Percentiles rank a stretch among this genome's conserved stretches.
These are phyloP conservation scores for Rana temporaria DNA, from an alignment of 2,113 vertebrate species.

Conservation along the genomic window DNA sequence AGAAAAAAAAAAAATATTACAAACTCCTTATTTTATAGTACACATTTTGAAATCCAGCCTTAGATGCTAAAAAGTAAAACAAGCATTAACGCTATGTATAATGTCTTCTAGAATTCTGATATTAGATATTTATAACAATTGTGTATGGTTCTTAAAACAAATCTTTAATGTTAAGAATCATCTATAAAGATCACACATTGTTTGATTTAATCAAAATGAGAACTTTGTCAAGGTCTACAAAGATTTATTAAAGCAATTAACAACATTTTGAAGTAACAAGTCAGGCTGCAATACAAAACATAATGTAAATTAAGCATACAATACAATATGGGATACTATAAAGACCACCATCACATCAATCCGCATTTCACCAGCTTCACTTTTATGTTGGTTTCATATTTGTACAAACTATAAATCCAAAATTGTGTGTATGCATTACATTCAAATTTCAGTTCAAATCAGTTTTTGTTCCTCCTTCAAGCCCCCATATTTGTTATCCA, in stretches of 20 bases:
- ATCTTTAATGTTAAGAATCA: not conserved
- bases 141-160: not conserved
- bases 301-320: too few species aligned
- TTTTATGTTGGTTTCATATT: constrained; percentile 50
- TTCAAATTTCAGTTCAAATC: constrained; percentile 62
- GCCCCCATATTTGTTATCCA: constrained; percentile 70
- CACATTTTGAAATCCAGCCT: not conserved
- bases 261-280: not conserved
- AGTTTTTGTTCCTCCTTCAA: constrained; percentile 61
- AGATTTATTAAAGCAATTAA: not conserved
- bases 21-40: not conserved
- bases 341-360: constrained; percentile 4
- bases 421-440: constrained; percentile 57
- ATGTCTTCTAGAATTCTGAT: constrained; percentile 1
- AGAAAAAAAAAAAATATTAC: constrained; percentile 58
- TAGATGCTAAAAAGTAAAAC: not conserved
- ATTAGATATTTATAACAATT: not conserved
- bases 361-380: constrained; percentile 32
- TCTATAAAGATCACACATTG: not conserved
- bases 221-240: not conserved
- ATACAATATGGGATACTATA: not conserved
- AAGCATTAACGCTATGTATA: not conserved
- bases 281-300: too few species aligned
- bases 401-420: constrained; percentile 60
- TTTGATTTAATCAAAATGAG: not conserved